A percentile compares a stretch with the other conserved stretches of the same genome.
Evolutionary conservation across 2,888 invertebrate genomes (phyloP).

Genomic region (Hypsopygia costalis): DNA sequence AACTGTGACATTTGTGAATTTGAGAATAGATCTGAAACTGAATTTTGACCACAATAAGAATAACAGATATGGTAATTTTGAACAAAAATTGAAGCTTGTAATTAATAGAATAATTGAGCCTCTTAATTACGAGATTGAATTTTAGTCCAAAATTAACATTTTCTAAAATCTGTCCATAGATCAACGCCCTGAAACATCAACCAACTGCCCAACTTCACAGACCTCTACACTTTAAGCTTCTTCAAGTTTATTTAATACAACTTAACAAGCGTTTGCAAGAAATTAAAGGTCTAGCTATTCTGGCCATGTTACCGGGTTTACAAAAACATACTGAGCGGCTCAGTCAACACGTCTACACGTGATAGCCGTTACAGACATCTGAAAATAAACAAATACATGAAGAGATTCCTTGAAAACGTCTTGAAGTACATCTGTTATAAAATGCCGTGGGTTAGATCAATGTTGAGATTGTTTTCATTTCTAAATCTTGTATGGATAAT

Average conservation of each 20-base stretch:
- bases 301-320: constrained; percentile 42
- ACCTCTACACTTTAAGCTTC: constrained; percentile 14
- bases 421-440: constrained; percentile 31
- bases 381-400: constrained; percentile 65
- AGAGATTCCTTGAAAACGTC: constrained; percentile 57
- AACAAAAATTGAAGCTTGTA: too few relatives aligned
- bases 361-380: constrained; percentile 60
- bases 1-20: too few relatives aligned
- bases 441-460: constrained; percentile 3
- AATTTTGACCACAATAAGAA: too few relatives aligned
- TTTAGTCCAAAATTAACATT: too few relatives aligned
- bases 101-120: too few relatives aligned
- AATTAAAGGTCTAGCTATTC: constrained; percentile 27
- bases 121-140: too few relatives aligned
- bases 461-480: background rate
- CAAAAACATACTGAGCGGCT: constrained; percentile 59
- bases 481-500: background rate
- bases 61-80: too few relatives aligned
- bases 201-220: constrained; percentile 20
- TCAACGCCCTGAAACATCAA: constrained; percentile 15
- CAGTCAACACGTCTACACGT: constrained; percentile 57
- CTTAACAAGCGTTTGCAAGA: constrained; percentile 5
- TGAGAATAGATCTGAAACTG: too few relatives aligned
- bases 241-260: background rate
- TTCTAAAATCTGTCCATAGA: constrained; percentile 16